phyloP scores from a whole-genome alignment of 2,797 vertebrate species.

The Acrossocheilus wenchowensis region DNA sequence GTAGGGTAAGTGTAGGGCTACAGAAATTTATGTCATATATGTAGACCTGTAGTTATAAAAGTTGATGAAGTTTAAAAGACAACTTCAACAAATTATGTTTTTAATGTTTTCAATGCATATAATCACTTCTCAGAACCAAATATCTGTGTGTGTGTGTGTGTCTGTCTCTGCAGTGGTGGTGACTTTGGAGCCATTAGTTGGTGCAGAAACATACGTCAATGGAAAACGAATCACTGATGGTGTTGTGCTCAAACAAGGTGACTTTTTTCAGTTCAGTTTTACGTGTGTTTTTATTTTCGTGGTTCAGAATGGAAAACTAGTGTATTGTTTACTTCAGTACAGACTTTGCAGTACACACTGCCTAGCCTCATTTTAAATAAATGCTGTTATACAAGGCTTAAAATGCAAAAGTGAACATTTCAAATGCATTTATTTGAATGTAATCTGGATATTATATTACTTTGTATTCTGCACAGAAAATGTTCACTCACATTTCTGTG shows the following conservation, averaged over 20 bases:
- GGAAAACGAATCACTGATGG: conserved; percentile 84
- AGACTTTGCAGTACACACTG: neutral
- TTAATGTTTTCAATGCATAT: neutral
- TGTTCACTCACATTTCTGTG: neutral
- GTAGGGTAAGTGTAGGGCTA: neutral
- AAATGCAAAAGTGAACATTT: neutral
- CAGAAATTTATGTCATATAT: neutral
- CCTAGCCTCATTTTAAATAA: neutral
- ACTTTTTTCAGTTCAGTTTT: neutral
- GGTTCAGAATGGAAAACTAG: neutral
- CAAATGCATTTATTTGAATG: neutral
- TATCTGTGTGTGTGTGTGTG: neutral
- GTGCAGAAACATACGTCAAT: conserved; percentile 87
- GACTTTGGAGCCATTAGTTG: conserved; percentile 83
- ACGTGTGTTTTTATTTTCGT: neutral
- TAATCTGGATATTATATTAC: neutral
- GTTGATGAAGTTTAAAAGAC: neutral
- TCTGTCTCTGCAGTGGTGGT: conserved; percentile 76
- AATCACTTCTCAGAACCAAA: neutral
- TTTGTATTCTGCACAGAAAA: neutral
- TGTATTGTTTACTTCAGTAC: neutral
- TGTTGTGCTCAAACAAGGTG: conserved; percentile 84
- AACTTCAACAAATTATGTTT: neutral
- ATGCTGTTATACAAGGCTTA: neutral
- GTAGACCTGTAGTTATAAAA: neutral